Evolutionary conservation across 2,797 vertebrate species (phyloP), one percentile per base, ranked within the genome.

Genomic region (Pyrocephalus nanus): DNA sequence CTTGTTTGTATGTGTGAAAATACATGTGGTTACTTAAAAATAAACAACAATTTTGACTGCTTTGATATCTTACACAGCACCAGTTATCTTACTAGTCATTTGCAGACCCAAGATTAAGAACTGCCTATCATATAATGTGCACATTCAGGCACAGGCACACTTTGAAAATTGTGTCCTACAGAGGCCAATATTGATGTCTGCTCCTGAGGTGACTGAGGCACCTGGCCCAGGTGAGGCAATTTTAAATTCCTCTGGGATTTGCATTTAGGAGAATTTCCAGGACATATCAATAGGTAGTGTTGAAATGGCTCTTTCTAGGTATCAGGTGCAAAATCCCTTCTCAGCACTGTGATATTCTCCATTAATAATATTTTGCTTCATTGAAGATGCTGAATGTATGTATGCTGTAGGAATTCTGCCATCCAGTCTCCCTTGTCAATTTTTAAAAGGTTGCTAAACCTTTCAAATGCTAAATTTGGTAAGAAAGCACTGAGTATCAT

Each of bases 101-200:
- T 50, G 32, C 32, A 90, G 61, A 23, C 22, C n/a, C 13, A 40
- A 60, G 32, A 27, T 5, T 6, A 43, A 57, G 77, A 67, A 32
- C 42, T 29, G 14, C 13, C 27, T 32, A 2, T 58, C 1, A 3
- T 23, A 60, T 14, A 38, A 10, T 0, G 3, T 2, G 4, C 27
- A 30, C 20, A 3, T 32, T n/a, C 55, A 69, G 55, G 38, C 34
- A 25, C 0, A 64, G 36, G 8, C 36, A 58, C 6, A 2, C 32
- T 48, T 84, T n/a, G 43, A 77, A 83, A 78, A 42, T 7, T 30
- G 30, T 70, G 47, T 10, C 47, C 22, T 57, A 5, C 20, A 30
- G 66, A 86, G 50, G 20, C 25, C 19, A 5, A 32, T 9, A 34
- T 50, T 53, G 62, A n/a, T 36, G 66, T 36, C 14, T 54, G 15